Percentiles rank a stretch among this genome's conserved stretches.
Conservation (phyloP, 2,888 invertebrate genomes). For the Morinoia aosen region DNA sequence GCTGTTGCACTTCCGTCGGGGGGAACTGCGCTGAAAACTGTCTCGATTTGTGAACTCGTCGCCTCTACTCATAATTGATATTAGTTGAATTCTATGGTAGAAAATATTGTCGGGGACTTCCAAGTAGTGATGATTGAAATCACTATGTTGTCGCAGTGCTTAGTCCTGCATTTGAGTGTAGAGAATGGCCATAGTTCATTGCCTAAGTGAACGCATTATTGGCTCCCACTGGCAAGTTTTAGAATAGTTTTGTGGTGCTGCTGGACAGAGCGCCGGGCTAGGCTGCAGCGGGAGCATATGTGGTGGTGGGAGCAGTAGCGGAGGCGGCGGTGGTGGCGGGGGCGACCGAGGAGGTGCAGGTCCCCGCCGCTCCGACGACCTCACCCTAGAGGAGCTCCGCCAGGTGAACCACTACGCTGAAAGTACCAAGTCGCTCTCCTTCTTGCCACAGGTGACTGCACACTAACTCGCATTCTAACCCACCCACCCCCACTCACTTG, state of each 20-base stretch:
- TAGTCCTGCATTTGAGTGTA: not conserved
- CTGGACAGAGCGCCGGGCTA: conserved; percentile 18
- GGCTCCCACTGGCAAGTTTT: not conserved
- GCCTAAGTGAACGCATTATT: not conserved
- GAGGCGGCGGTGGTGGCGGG: conserved; percentile 25
- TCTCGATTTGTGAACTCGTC: not conserved
- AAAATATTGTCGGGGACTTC: not conserved
- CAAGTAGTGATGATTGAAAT: not conserved
- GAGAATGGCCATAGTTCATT: not conserved
- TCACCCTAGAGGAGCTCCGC: conserved; percentile 86
- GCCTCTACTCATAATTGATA: not conserved
- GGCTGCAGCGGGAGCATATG: conserved; percentile 57
- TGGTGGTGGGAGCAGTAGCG: not conserved
- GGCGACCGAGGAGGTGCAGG: conserved; percentile 49
- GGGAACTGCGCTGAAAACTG: not conserved
- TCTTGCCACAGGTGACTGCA: conserved; percentile 86
- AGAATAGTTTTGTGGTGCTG: not conserved
- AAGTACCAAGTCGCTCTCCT: conserved; percentile 91
- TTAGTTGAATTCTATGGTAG: too few relatives aligned
- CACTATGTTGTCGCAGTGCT: not conserved
- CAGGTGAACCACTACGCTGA: conserved; percentile 92
- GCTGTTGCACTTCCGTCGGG: too few relatives aligned
- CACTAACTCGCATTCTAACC: conserved; percentile 38
- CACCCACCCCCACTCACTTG: not conserved
- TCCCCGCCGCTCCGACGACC: conserved; percentile 72